Evolutionary conservation across 2,797 vertebrate genomes (phyloP), one percentile per base, ranked within the genome.

Genomic region (Alfaro cultratus): DNA sequence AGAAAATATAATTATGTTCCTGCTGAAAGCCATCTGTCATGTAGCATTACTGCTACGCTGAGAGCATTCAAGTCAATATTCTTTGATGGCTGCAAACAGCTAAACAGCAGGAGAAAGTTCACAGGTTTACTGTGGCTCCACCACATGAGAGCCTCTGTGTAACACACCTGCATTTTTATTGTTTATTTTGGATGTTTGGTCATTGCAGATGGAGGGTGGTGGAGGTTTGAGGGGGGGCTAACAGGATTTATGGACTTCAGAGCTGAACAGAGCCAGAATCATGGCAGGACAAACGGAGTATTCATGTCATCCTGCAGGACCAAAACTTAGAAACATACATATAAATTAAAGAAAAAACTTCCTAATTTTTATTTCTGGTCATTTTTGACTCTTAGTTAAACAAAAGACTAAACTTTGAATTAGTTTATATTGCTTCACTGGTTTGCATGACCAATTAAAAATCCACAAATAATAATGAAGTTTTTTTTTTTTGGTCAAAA

Each of bases 81-180:
- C 41, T 77, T 45, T 41, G 9, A 79, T 31, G 81, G 81, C 80
- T 76, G 74, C 75, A 10, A 85, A 83, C 73, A 1, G 77, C 70
- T 77, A 67, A 81, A 51, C 1, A 8, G 79, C 71, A 51, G 73
- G 29, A 41, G 41, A 78, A 83, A 74, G 86, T 85, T 87, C 53
- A 85, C 3, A 80, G 77, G 80, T 83, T 87, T 73, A 57, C n/a
- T 10, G 39, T 67, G 70, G 83, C 60, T 78, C 2, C 73, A 76
- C 87, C 80, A 72, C 81, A 80, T 5, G 79, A 76, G 75, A 64
- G 2, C 78, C 76, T 88, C 83, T 85, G 78, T 77, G 83, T 57
- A 78, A 76, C 82, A 83, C 85, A 89, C 88, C 90, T 92, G 91
- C 77, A 78, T 86, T 84, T 85, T 80, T 49, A 76, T 74, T 79